Percentiles rank a stretch among this genome's conserved stretches.
phyloP scores from a whole-genome alignment of 2,113 vertebrate genomes.

The Chunga burmeisteri region DNA sequence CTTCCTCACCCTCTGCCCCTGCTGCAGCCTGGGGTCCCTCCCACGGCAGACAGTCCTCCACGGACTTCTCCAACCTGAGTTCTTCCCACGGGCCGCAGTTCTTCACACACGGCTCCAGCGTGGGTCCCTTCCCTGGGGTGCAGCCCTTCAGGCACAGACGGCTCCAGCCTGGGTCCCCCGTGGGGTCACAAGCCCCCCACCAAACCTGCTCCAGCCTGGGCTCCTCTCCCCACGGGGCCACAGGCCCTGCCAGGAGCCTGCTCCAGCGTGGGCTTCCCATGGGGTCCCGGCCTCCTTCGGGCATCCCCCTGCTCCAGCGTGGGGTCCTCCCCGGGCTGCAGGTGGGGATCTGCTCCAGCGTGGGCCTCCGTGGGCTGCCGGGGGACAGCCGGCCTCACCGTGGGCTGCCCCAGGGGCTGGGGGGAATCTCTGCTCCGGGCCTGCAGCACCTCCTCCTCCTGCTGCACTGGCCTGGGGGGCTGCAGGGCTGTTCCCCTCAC shows the following conservation, averaged over 20 bases:
- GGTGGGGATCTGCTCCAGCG: neutral
- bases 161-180: neutral
- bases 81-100: rapidly evolving
- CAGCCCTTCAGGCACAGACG: neutral
- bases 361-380: too few species aligned
- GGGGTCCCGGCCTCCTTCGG: neutral
- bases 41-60: too few species aligned
- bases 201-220: too few species aligned
- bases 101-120: neutral
- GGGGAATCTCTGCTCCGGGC: rapidly evolving
- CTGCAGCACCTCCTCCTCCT: neutral
- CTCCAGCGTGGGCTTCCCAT: rapidly evolving
- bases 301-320: rapidly evolving
- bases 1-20: neutral
- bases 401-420: neutral
- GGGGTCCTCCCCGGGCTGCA: neutral
- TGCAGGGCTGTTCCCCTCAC: too few species aligned
- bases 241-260: neutral
- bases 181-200: too few species aligned
- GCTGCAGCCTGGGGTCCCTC: neutral
- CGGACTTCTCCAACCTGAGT: too few species aligned
- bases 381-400: neutral
- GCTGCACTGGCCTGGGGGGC: too few species aligned
- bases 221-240: too few species aligned
- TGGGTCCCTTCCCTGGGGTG: neutral